phyloP scores from a whole-genome alignment of 1,140 invertebrate species.

The Ditylenchus dipsaci region DNA sequence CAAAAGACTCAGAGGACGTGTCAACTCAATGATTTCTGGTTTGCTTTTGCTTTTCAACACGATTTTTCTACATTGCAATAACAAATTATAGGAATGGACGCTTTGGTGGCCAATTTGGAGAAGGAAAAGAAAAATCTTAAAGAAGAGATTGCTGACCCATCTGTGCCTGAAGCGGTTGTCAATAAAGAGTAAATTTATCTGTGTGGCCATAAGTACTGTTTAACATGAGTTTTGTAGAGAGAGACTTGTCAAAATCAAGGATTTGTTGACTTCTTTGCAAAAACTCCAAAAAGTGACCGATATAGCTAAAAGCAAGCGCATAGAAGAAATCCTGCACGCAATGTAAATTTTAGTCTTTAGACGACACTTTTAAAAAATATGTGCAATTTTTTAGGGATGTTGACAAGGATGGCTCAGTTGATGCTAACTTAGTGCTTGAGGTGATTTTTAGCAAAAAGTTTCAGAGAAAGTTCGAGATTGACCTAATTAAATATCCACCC shows the following conservation, averaged over 20 bases:
- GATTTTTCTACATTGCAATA: too few relatives aligned
- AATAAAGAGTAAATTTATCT: constrained; percentile 17
- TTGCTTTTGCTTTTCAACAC: too few relatives aligned
- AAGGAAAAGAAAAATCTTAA: constrained; percentile 30
- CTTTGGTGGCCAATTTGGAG: constrained; percentile 39
- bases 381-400: constrained; percentile 13
- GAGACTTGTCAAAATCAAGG: constrained; percentile 28
- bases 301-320: constrained; percentile 15
- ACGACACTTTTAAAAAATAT: too few relatives aligned
- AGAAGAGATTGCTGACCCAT: constrained; percentile 31
- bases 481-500: too few relatives aligned
- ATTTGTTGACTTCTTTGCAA: constrained; percentile 28
- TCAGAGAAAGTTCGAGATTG: too few relatives aligned
- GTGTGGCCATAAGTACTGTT: background rate
- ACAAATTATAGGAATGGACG: constrained; percentile 19
- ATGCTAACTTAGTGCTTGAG: constrained; percentile 32
- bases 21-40: constrained; percentile 45
- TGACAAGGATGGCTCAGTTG: constrained; percentile 37
- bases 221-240: constrained; percentile 21
- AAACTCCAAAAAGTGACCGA: constrained; percentile 24
- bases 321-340: constrained; percentile 26
- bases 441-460: too few relatives aligned
- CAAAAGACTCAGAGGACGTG: constrained; percentile 33
- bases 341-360: constrained; percentile 1
- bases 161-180: constrained; percentile 20